Evolutionary conservation across 2,113 vertebrate species (phyloP).

Genomic region (Lamprologus callipterus): DNA sequence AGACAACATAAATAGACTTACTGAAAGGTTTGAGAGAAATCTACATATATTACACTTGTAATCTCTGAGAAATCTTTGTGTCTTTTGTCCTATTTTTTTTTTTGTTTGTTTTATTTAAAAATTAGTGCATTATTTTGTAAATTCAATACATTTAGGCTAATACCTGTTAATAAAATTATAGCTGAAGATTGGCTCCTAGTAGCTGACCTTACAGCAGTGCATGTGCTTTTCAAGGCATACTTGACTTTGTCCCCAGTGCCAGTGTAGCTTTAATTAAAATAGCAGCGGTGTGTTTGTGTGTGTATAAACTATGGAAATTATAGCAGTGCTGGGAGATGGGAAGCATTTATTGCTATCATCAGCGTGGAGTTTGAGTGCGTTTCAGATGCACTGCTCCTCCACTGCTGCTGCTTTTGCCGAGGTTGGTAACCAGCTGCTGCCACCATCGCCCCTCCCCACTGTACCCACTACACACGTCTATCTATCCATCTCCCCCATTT

Average conservation of each 20-base stretch:
- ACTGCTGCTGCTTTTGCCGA: conserved; percentile 16
- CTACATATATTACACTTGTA: background rate
- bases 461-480: conserved; percentile 37
- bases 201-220: background rate
- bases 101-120: background rate
- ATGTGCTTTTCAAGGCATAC: conserved; percentile 72
- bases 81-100: background rate
- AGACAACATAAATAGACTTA: background rate
- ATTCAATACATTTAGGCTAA: background rate
- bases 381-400: background rate
- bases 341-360: conserved; percentile 48
- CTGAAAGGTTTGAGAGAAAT: background rate
- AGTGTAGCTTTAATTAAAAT: conserved; percentile 94
- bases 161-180: background rate
- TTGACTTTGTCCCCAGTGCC: conserved; percentile 86
- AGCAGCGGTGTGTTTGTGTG: conserved; percentile 30
- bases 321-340: conserved; percentile 82
- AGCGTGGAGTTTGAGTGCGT: background rate
- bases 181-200: background rate
- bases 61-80: background rate
- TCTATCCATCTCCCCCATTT: conserved; percentile 15
- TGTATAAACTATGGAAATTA: conserved; percentile 82
- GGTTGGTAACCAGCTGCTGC: conserved; percentile 57
- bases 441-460: conserved; percentile 59
- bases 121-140: background rate